phyloP scores from a whole-genome alignment of 2,113 vertebrate genomes.

The Rhea pennata region DNA sequence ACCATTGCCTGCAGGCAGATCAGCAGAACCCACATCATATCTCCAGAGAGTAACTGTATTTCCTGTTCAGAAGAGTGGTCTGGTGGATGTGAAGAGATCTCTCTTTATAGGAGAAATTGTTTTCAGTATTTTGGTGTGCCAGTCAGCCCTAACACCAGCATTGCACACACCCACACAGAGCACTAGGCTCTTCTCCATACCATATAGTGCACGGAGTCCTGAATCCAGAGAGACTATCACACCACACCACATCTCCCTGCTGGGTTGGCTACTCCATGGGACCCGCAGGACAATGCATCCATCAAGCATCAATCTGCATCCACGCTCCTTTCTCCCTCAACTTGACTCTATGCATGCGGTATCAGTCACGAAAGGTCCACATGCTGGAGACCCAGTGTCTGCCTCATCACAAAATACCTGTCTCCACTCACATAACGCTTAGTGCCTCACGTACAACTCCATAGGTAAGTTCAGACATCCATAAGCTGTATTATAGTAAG shows the following conservation, averaged over 20 bases:
- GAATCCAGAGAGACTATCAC: neutral
- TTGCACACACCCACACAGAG: fast-evolving
- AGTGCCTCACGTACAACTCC: fast-evolving
- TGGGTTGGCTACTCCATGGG: fast-evolving
- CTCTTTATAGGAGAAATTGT: neutral
- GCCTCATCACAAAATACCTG: neutral
- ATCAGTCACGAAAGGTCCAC: neutral
- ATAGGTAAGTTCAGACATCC: neutral
- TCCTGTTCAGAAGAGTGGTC: neutral
- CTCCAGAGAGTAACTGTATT: neutral
- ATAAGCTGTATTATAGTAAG: neutral
- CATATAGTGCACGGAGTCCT: fast-evolving
- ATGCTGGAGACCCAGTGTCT: neutral
- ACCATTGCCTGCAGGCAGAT: neutral
- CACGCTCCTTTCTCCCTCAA: neutral
- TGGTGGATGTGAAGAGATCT: neutral
- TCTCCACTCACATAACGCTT: fast-evolving
- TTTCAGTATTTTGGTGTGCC: neutral
- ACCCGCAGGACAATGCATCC: neutral
- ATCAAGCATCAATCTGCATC: neutral
- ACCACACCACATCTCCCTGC: neutral
- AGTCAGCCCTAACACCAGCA: neutral
- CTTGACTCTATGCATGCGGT: neutral
- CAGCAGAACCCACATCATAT: neutral
- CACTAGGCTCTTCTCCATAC: neutral